Evolutionary conservation across 2,888 invertebrate genomes (phyloP), one percentile per base, ranked within the genome.

Genomic region (Heliconius aoede): DNA sequence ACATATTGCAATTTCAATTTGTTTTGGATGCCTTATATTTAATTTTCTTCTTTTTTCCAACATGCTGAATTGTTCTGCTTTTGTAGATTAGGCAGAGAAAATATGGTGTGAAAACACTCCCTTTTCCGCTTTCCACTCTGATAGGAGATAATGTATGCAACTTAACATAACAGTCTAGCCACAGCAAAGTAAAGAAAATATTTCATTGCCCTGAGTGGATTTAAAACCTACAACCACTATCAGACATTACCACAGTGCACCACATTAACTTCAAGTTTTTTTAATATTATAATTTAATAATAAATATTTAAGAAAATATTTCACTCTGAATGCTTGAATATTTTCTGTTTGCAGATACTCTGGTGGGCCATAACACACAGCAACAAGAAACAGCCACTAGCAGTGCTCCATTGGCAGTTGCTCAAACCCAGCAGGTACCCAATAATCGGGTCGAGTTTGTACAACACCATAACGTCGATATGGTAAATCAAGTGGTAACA

Each of bases 391-490:
- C 93, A 77, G 88, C 88, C 28, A 88, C 9, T 91, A 90, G 80
- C 88, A 85, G 65, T 74, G 87, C 11, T 80, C 84, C 83, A 87
- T 90, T 81, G 92, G 94, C 82, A 85, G 84, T 83, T 79, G 87
- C 73, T 80, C 94, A 79, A 84, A 94, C 83, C 93, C 94, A 94
- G 87, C 94, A 95, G 92, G 94, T 94, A 93, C 91, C 94, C 92
- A 94, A 89, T 91, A 93, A 90, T 81, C 93, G 94, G 91, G 92
- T 94, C 89, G 94, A 94, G 86, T 94, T 94, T 93, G 91, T 94
- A 88, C 93, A 93, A 90, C 94, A 95, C 91, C 95, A 94, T 94
- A 94, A 90, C 91, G 92, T 93, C 90, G 94, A 94, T 92, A 93
- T 94, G 94, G 94, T 94, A 94, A 94, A 92, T 93, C 87, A 90